phyloP scores from a whole-genome alignment of 92 coral and sea anemone species.

The Palythoa heliodiscus region DNA sequence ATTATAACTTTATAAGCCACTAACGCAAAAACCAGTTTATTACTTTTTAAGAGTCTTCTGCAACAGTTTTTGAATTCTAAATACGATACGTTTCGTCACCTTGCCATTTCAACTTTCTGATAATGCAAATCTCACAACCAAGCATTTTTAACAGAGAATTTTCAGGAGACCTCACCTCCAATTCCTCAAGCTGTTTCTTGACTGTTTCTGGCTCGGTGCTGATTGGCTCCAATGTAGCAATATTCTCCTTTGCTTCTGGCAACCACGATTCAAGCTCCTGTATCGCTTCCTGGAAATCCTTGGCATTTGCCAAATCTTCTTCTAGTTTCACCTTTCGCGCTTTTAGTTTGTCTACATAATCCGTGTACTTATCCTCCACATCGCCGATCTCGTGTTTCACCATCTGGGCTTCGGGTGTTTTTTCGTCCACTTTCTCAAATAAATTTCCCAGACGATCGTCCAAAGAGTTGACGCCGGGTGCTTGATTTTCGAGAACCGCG shows the following conservation, averaged over 20 bases:
- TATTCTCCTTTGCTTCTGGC: conserved; percentile 77
- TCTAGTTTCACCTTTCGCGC: conserved; percentile 79
- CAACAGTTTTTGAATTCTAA: too few relatives aligned
- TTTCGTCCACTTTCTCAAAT: conserved; percentile 81
- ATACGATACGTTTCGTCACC: too few relatives aligned
- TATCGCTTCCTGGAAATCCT: conserved; percentile 80
- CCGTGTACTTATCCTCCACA: conserved; percentile 70
- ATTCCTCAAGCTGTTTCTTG: conserved; percentile 83
- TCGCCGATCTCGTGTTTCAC: conserved; percentile 72
- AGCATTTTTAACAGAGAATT: not conserved
- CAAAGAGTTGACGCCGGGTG: conserved; percentile 65
- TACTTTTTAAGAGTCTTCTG: too few relatives aligned
- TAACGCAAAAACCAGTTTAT: too few relatives aligned
- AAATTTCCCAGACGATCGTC: conserved; percentile 64
- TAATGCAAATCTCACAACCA: not conserved
- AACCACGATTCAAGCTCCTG: conserved; percentile 88
- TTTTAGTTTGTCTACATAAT: conserved; percentile 73
- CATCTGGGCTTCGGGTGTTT: conserved; percentile 77
- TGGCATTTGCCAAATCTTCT: conserved; percentile 77
- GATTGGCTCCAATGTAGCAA: conserved; percentile 89
- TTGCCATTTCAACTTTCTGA: too few relatives aligned
- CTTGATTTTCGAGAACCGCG: conserved; percentile 65
- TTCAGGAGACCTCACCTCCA: conserved; percentile 72
- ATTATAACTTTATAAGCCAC: too few relatives aligned
- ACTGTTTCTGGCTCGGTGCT: conserved; percentile 95